phyloP scores from a whole-genome alignment of 2,888 invertebrate species.

The Abrostola triplasia region DNA sequence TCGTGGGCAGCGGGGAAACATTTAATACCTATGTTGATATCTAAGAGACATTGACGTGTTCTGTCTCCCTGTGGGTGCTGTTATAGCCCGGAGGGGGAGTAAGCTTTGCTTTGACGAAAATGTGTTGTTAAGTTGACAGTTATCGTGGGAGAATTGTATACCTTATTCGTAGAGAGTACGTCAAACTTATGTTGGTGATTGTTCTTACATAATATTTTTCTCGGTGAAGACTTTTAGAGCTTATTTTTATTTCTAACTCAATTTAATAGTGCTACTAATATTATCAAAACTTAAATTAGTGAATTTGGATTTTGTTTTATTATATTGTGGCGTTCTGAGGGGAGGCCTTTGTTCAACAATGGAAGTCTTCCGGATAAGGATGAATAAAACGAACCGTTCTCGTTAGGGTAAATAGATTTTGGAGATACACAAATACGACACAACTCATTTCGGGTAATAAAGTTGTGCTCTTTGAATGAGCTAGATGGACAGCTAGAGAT shows the following conservation, averaged over 20 bases:
- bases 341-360: too few species aligned
- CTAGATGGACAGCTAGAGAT: too few species aligned
- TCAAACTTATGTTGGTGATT: background rate
- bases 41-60: background rate
- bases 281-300: too few species aligned
- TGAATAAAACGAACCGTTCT: too few species aligned
- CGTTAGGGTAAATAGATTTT: background rate
- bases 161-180: background rate
- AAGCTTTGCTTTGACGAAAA: background rate
- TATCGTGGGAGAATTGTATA: background rate
- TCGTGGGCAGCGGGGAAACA: background rate
- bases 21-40: background rate
- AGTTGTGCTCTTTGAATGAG: too few species aligned
- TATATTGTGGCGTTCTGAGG: too few species aligned
- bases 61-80: background rate
- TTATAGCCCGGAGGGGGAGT: background rate
- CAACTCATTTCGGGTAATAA: background rate
- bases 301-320: too few species aligned
- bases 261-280: too few species aligned
- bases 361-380: too few species aligned
- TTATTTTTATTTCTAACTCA: too few species aligned
- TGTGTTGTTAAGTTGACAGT: background rate
- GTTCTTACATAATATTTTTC: too few species aligned
- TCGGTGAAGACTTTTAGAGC: too few species aligned
- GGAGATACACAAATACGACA: background rate